Evolutionary conservation across 2,888 invertebrate genomes (phyloP), one percentile per base, ranked within the genome.

Genomic region (Cataglyphis rosenhaueri): DNA sequence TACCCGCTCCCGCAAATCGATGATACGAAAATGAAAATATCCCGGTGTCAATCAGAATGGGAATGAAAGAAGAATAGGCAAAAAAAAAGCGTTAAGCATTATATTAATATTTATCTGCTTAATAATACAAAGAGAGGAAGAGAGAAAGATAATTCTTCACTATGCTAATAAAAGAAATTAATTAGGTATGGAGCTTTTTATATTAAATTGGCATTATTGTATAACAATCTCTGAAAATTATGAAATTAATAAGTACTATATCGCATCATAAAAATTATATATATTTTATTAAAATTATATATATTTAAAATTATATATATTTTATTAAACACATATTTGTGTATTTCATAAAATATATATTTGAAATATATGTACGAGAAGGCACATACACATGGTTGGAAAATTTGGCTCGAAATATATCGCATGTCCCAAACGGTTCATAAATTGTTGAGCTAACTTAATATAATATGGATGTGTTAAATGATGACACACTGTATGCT

Each of bases 21-120:
- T 29, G 64, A 61, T 74, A 48, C 61, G 61, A 48, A 70, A 81
- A 65, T 21, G 21, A 65, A 75, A 48, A 75, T 44, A 44, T 35
- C 52, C 57, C 73, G 44, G 55, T 25, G 61, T 25, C 44, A 52
- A 65, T 73, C 62, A 86, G 38, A 44, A 57, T n/a, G 25, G n/a
- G 44, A 44, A 3, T 18, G 4, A n/a, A 41, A 9, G 3, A 32
- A 25, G 25, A 65, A 32, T 25, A 0, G 1, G 9, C 3, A 44
- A 12, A 12, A 41, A 64, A 44, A 35, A 44, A 35, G 35, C 21
- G 1, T 48, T 52, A 52, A 8, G 15, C 44, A 32, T 68, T 52
- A 52, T 52, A 52, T 21, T 41, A 41, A 41, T 57, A 29, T 41
- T 25, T 29, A 15, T 29, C n/a, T 5, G 12, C 2, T n/a, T 41